These are phyloP conservation scores for Orius insidiosus DNA, from an alignment of 1,140 invertebrate genomes.

Conservation along the genomic window DNA sequence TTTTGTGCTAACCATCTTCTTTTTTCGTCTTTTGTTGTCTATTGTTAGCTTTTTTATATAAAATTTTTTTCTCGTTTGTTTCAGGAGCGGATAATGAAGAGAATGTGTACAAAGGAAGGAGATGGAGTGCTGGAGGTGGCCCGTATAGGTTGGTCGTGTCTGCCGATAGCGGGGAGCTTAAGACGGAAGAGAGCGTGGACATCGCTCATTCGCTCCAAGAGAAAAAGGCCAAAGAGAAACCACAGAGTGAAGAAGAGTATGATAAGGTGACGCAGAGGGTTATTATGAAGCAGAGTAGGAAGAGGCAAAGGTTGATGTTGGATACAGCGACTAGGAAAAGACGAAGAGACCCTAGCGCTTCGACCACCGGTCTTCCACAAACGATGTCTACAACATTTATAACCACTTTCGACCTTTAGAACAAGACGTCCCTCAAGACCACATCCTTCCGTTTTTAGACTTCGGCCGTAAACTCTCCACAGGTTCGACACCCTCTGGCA, in stretches of 20 bases:
- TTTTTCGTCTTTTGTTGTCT: too few relatives aligned
- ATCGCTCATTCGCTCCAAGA: constrained; percentile 3
- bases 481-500: constrained; percentile 15
- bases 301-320: constrained; percentile 1
- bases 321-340: not conserved
- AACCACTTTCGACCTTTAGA: constrained; percentile 19
- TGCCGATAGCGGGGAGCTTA: constrained; percentile 6
- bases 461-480: constrained; percentile 19
- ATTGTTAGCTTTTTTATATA: not conserved
- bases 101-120: constrained; percentile 9
- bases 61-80: constrained; percentile 6
- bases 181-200: constrained; percentile 1
- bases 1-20: too few relatives aligned
- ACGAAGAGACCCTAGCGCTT: not conserved
- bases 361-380: constrained; percentile 15
- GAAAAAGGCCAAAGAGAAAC: constrained; percentile 5
- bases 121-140: constrained; percentile 10
- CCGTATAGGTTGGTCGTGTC: constrained; percentile 14
- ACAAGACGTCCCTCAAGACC: constrained; percentile 17
- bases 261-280: constrained; percentile 13
- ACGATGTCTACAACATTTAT: constrained; percentile 19
- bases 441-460: constrained; percentile 20
- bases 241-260: constrained; percentile 7
- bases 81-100: constrained; percentile 12
- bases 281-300: constrained; percentile 7